Percentiles rank a stretch among this genome's conserved stretches.
These are phyloP conservation scores for Aurelia coerulea DNA, from an alignment of 30 jellyfish, hydroid and myxozoan species.

Conservation along the genomic window DNA sequence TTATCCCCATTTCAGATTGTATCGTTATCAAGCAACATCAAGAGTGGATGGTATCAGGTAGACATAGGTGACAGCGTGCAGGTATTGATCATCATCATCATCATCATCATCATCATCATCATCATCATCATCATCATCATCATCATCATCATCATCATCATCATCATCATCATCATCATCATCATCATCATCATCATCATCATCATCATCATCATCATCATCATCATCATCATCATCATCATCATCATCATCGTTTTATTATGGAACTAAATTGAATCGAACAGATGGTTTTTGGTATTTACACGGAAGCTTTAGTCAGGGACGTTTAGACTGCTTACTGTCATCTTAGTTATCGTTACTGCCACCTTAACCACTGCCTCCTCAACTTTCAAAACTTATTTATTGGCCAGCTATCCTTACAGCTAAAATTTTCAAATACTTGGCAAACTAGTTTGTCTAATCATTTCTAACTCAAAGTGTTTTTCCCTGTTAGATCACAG, in stretches of 20 bases:
- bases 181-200: neutral
- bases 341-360: no score
- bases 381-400: no score
- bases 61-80: slow-evolving; percentile 46
- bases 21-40: slow-evolving; percentile 19
- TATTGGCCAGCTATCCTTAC: no score
- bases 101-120: no score
- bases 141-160: neutral
- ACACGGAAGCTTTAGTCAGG: no score
- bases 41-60: slow-evolving; percentile 53
- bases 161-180: neutral
- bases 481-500: neutral
- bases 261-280: no score
- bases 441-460: no score
- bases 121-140: neutral
- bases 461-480: neutral
- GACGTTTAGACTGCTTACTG: no score
- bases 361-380: no score
- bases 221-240: no score
- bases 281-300: no score
- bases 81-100: slow-evolving; percentile 6
- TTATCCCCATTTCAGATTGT: neutral
- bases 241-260: neutral
- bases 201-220: neutral
- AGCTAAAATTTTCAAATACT: no score